Evolutionary conservation across 2,888 invertebrate species (phyloP).

Genomic region (Microplitis manilae): DNA sequence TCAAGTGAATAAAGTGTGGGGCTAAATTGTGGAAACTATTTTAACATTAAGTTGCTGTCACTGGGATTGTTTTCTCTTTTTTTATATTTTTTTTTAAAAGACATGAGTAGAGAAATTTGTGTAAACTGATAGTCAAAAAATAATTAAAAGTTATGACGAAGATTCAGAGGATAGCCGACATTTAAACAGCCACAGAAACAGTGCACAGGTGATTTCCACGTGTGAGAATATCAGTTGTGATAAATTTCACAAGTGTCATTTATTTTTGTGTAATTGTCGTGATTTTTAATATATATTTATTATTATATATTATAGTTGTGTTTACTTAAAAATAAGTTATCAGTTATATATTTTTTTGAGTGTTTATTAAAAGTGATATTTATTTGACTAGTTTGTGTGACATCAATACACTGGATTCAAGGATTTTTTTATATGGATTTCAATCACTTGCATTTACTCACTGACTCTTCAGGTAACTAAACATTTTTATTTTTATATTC

Average conservation of each 20-base stretch:
- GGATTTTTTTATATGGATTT: conserved; percentile 13
- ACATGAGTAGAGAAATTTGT: not conserved
- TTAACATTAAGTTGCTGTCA: conserved; percentile 39
- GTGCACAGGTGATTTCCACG: conserved; percentile 57
- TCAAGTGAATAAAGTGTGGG: not conserved
- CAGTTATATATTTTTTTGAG: conserved; percentile 5
- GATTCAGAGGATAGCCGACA: conserved; percentile 50
- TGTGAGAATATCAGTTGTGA: conserved; percentile 47
- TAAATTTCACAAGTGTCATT: conserved; percentile 24
- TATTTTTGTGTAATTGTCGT: conserved; percentile 15
- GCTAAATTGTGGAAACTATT: not conserved
- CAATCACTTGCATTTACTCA: not conserved
- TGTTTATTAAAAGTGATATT: conserved; percentile 25
- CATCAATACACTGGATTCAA: not conserved
- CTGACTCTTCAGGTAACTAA: conserved; percentile 9
- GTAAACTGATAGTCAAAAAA: conserved; percentile 36
- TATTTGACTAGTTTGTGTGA: conserved; percentile 31
- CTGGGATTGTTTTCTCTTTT: conserved; percentile 34
- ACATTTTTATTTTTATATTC: conserved; percentile 6
- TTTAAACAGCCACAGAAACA: conserved; percentile 47
- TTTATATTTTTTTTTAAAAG: conserved; percentile 29
- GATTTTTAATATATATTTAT: conserved; percentile 9
- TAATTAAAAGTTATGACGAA: conserved; percentile 27
- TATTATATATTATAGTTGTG: conserved; percentile 18
- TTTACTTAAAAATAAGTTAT: conserved; percentile 13